Evolutionary conservation across 1,140 invertebrate species (phyloP).

Genomic region (Pachyrhynchus sulphureomaculatus): DNA sequence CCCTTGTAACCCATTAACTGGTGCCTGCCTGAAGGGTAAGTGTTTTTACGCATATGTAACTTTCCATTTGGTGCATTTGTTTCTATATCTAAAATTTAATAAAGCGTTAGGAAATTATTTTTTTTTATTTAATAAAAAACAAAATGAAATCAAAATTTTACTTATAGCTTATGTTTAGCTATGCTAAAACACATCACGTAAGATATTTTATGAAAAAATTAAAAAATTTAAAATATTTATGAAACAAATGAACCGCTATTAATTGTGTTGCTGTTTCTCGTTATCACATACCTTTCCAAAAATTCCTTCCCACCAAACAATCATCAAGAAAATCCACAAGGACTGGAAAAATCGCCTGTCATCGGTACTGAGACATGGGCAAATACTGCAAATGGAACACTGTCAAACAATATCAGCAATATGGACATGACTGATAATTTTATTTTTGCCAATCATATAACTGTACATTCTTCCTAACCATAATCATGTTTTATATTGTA

Average conservation of each 20-base stretch:
- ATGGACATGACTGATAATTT: conserved; percentile 33
- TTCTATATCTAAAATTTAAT: not conserved
- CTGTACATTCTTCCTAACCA: conserved; percentile 45
- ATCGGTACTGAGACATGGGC: conserved; percentile 30
- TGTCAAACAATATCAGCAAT: conserved; percentile 24
- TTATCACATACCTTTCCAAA: conserved; percentile 27
- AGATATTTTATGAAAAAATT: no score
- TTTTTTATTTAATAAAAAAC: no score
- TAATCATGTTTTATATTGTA: conserved; percentile 29
- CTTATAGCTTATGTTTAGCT: no score
- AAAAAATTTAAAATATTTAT: no score
- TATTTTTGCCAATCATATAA: conserved; percentile 45
- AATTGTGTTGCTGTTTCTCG: conserved; percentile 49
- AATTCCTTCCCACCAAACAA: conserved; percentile 9
- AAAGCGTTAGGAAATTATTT: no score
- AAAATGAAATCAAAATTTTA: no score
- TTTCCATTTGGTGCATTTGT: conserved; percentile 20
- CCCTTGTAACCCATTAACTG: conserved; percentile 71
- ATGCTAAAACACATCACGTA: no score
- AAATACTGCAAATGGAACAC: conserved; percentile 7
- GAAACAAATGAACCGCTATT: conserved; percentile 7
- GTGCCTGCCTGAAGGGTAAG: conserved; percentile 78
- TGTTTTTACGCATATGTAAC: not conserved
- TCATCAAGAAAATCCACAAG: conserved; percentile 35
- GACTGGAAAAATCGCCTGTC: conserved; percentile 32